phyloP scores from a whole-genome alignment of 2,797 vertebrate genomes.

The Atherinosoma microstoma region DNA sequence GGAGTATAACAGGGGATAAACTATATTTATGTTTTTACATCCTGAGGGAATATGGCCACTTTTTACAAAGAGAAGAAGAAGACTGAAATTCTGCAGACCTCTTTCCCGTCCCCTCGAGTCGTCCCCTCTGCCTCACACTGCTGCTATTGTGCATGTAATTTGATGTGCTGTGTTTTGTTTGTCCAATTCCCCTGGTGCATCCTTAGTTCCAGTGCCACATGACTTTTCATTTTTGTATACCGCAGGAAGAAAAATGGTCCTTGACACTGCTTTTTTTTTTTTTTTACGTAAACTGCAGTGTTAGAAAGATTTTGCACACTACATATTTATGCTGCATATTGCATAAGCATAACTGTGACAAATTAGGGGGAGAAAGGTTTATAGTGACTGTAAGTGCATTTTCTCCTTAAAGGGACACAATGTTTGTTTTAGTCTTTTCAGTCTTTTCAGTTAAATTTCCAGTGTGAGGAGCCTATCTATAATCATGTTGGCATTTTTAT shows the following conservation, averaged over 20 bases:
- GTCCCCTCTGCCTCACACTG: slow-evolving; percentile 40
- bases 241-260: slow-evolving; percentile 69
- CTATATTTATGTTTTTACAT: slow-evolving; percentile 46
- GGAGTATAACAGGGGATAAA: not conserved
- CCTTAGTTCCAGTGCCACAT: slow-evolving; percentile 58
- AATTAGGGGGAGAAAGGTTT: slow-evolving; percentile 53
- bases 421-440: slow-evolving; percentile 25
- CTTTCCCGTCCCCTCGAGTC: slow-evolving; percentile 47
- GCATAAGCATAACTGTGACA: slow-evolving; percentile 62
- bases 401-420: slow-evolving; percentile 25
- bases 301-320: slow-evolving; percentile 43
- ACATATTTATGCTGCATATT: slow-evolving; percentile 60
- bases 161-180: slow-evolving; percentile 75
- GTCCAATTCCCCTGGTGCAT: slow-evolving; percentile 58
- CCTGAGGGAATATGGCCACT: slow-evolving; percentile 34
- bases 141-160: slow-evolving; percentile 60
- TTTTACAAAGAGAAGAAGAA: slow-evolving; percentile 33
- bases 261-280: slow-evolving; percentile 68
- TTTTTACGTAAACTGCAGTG: slow-evolving; percentile 56
- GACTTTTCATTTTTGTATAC: slow-evolving; percentile 62
- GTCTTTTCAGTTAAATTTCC: slow-evolving; percentile 22
- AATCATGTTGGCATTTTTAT: not conserved
- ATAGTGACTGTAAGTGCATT: slow-evolving; percentile 5
- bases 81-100: slow-evolving; percentile 40
- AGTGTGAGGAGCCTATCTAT: not conserved